Conservation (phyloP, 2,888 invertebrate species). For the Theodoxus fluviatilis region DNA sequence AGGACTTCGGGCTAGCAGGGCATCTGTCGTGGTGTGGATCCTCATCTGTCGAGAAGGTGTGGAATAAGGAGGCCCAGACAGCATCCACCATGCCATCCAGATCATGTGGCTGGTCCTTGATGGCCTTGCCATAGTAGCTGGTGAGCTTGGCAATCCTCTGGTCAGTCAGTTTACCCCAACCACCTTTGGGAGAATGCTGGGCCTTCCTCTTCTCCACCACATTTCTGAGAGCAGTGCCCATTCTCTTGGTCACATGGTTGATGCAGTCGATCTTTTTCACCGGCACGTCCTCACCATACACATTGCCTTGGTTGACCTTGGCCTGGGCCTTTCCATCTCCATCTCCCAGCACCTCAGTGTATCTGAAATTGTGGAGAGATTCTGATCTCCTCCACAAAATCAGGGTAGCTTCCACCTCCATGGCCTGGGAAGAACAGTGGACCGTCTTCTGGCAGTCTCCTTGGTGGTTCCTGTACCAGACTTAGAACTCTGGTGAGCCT, state of each 20-base stretch:
- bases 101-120: conserved; percentile 4
- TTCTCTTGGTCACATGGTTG: too few species aligned
- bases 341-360: neutral
- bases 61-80: conserved; percentile 14
- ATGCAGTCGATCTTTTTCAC: too few species aligned
- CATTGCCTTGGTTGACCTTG: neutral
- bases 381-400: too few species aligned
- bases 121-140: neutral
- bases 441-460: conserved; percentile 9
- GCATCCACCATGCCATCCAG: conserved; percentile 1
- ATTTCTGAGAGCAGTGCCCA: too few species aligned
- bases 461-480: neutral
- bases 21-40: neutral
- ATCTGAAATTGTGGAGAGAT: neutral
- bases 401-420: too few species aligned
- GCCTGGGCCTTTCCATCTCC: conserved; percentile 1
- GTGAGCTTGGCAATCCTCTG: neutral
- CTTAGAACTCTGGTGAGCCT: neutral
- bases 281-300: neutral
- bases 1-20: neutral
- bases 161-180: conserved; percentile 17
- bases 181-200: conserved; percentile 2
- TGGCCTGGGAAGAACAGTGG: too few species aligned
- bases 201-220: too few species aligned
- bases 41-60: neutral